phyloP scores from a whole-genome alignment of 35 echinoderm and acorn worm species.

The Acanthaster planci region DNA sequence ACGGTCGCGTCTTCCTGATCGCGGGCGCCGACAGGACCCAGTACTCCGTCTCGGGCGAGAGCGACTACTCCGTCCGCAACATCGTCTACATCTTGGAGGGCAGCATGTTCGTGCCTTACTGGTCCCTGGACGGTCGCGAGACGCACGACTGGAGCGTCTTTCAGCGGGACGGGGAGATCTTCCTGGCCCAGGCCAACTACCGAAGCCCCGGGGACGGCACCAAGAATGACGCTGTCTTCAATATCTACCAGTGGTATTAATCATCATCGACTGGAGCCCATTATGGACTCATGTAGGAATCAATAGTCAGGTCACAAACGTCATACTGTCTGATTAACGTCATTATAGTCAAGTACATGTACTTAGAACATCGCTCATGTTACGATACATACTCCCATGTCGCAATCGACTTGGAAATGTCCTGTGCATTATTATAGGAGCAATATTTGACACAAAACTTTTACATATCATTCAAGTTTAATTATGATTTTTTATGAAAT shows the following conservation, averaged over 20 bases:
- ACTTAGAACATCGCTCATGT: no score
- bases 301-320: no score
- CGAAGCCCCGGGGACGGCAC: background rate
- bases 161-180: constrained; percentile 53
- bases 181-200: constrained; percentile 27
- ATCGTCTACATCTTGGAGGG: constrained; percentile 48
- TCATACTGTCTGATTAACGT: no score
- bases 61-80: constrained; percentile 38
- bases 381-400: no score
- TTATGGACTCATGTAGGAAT: no score
- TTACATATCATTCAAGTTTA: no score
- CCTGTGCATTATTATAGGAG: no score
- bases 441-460: no score
- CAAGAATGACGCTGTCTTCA: constrained; percentile 33
- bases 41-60: background rate
- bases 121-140: constrained; percentile 34
- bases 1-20: constrained; percentile 51
- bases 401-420: no score
- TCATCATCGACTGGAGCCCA: background rate
- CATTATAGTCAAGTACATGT: no score
- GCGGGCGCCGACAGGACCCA: constrained; percentile 19
- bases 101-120: constrained; percentile 50
- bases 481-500: no score
- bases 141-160: constrained; percentile 43
- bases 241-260: constrained; percentile 59